Percentiles rank a stretch among this genome's conserved stretches.
These are phyloP conservation scores for Xylophagus ater DNA, from an alignment of 2,888 invertebrate species.

Conservation along the genomic window DNA sequence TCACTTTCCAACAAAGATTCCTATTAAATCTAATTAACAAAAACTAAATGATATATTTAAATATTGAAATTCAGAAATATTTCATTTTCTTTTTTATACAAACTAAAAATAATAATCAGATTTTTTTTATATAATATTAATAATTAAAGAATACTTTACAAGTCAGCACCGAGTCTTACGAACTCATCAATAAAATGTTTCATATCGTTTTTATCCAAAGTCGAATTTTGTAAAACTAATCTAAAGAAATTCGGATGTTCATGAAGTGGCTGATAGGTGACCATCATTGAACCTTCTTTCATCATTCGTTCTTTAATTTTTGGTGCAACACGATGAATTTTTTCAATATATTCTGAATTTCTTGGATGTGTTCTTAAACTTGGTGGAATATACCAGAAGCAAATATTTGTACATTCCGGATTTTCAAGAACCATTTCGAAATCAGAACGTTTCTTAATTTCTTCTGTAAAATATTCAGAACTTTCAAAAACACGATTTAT, in stretches of 20 bases:
- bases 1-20: too few relatives aligned
- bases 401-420: conserved; percentile 89
- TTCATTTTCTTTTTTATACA: too few relatives aligned
- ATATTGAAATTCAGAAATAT: too few relatives aligned
- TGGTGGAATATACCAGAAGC: conserved; percentile 93
- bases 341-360: conserved; percentile 48
- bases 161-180: conserved; percentile 66
- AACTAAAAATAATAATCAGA: too few relatives aligned
- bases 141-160: too few relatives aligned
- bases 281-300: conserved; percentile 88
- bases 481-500: conserved; percentile 68
- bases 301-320: conserved; percentile 93
- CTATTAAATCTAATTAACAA: too few relatives aligned
- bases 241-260: conserved; percentile 88
- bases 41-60: too few relatives aligned
- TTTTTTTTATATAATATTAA: too few relatives aligned
- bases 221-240: conserved; percentile 85
- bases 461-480: conserved; percentile 56
- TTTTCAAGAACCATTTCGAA: conserved; percentile 61
- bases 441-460: conserved; percentile 54
- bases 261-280: conserved; percentile 87
- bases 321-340: conserved; percentile 74
- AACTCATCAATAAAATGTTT: conserved; percentile 78
- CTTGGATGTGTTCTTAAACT: conserved; percentile 47
- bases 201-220: conserved; percentile 72